These are phyloP conservation scores for Tipula vernalis DNA, from an alignment of 2,888 invertebrate genomes.

Conservation along the genomic window DNA sequence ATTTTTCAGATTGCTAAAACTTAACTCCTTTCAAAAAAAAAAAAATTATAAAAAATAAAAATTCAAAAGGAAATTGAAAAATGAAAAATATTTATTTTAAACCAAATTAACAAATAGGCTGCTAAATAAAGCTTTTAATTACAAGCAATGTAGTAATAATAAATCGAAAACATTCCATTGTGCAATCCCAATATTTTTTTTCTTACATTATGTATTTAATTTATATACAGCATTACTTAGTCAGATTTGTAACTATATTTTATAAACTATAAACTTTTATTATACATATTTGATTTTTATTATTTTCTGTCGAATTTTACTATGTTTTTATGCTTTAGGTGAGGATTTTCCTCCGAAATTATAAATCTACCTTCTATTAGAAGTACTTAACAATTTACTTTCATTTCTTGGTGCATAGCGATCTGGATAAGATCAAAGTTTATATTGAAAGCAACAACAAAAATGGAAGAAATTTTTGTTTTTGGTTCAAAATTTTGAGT, in stretches of 20 bases:
- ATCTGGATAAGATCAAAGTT: too few species aligned
- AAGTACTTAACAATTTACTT: neutral
- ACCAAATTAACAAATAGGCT: neutral
- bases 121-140: neutral
- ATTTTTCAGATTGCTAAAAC: neutral
- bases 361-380: neutral
- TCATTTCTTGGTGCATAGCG: too few species aligned
- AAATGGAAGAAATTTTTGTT: too few species aligned
- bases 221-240: neutral
- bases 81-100: neutral
- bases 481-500: too few species aligned
- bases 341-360: neutral
- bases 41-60: neutral
- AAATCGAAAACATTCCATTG: neutral
- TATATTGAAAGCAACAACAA: too few species aligned
- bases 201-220: neutral
- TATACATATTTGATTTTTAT: neutral
- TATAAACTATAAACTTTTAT: neutral
- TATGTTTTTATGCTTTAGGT: neutral
- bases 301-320: neutral
- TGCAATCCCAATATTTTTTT: neutral
- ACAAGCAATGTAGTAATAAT: neutral
- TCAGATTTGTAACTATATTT: neutral
- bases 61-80: neutral
- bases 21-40: neutral